Evolutionary conservation across 1,140 invertebrate species (phyloP).

Genomic region (Drosophila sechellia): DNA sequence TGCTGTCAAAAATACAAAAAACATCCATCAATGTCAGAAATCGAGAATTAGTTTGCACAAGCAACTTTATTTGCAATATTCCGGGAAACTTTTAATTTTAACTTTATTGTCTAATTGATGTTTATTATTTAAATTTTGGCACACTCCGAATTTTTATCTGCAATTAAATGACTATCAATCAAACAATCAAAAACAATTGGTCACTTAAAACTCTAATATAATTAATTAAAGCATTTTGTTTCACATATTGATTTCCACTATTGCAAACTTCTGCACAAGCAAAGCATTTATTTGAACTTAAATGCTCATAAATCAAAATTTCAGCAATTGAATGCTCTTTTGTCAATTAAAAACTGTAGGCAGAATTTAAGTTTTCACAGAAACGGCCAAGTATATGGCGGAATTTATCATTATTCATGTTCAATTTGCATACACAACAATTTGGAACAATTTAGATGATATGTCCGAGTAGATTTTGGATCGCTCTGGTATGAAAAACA

Average conservation of each 20-base stretch:
- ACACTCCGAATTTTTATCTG: background rate
- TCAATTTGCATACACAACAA: conserved; percentile 67
- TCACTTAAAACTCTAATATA: background rate
- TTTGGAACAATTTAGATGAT: conserved; percentile 64
- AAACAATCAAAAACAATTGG: background rate
- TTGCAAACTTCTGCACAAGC: conserved; percentile 23
- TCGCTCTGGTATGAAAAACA: conserved; percentile 20
- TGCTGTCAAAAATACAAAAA: conserved; percentile 33
- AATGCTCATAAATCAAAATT: conserved; percentile 48
- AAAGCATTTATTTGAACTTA: conserved; percentile 32
- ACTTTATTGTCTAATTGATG: too few relatives aligned
- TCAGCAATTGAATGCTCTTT: conserved; percentile 21
- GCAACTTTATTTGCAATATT: too few relatives aligned
- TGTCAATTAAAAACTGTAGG: conserved; percentile 29
- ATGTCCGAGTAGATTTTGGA: background rate
- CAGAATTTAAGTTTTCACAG: conserved; percentile 15
- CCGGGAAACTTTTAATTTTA: too few relatives aligned
- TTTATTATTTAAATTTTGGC: background rate
- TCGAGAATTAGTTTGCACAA: too few relatives aligned
- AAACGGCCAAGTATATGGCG: conserved; percentile 15
- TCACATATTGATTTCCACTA: background rate
- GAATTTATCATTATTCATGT: conserved; percentile 37
- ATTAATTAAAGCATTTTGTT: background rate
- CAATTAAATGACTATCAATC: background rate
- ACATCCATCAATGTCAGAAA: conserved; percentile 5